Conservation (phyloP, 2,113 vertebrate species). For the Pungitius pungitius region DNA sequence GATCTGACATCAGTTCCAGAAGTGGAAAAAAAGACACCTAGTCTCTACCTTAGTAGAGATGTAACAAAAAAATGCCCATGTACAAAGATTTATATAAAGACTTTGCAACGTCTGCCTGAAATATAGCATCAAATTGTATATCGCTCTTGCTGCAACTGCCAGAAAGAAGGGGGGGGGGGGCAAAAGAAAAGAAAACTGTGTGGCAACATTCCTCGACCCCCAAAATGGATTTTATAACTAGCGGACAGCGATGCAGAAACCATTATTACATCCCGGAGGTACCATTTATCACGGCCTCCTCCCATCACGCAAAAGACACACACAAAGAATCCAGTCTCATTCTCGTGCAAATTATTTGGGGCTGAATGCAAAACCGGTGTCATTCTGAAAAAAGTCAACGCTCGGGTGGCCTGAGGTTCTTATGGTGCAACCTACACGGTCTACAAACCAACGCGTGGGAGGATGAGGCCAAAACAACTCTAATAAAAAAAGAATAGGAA, state of each 20-base stretch:
- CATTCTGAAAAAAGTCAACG: conserved; percentile 59
- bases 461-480: no score
- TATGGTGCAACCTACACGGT: conserved; percentile 23
- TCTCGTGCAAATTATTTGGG: conserved; percentile 71
- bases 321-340: conserved; percentile 23
- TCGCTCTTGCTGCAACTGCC: no score
- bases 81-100: no score
- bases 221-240: conserved; percentile 81
- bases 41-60: background rate
- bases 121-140: no score
- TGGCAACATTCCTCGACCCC: conserved; percentile 78
- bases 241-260: conserved; percentile 79
- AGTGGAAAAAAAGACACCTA: background rate
- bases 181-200: no score
- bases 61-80: background rate
- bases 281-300: conserved; percentile 72
- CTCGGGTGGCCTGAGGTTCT: conserved; percentile 24
- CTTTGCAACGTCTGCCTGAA: no score
- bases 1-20: background rate
- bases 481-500: no score
- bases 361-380: conserved; percentile 53
- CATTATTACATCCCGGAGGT: conserved; percentile 77
- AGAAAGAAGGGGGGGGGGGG: conserved; percentile 1
- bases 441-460: no score
- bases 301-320: conserved; percentile 52